phyloP scores from a whole-genome alignment of 2,888 invertebrate genomes.

The Phanerotoma sp. region DNA sequence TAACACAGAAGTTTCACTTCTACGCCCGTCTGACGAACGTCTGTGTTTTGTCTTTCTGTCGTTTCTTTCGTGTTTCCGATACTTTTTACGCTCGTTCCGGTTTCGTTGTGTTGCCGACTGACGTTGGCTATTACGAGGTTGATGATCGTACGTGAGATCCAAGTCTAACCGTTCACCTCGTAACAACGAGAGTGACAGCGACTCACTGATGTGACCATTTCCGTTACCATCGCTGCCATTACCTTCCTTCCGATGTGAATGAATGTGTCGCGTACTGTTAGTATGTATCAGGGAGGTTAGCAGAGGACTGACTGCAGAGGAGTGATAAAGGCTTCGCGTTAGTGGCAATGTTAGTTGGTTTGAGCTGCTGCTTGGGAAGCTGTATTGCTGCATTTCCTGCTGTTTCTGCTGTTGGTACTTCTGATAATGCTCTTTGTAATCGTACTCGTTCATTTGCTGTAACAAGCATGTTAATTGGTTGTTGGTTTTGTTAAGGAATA shows the following conservation, averaged over 20 bases:
- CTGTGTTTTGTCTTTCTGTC: constrained; percentile 47
- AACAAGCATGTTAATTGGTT: constrained; percentile 52
- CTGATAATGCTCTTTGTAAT: constrained; percentile 52
- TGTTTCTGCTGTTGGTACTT: constrained; percentile 47
- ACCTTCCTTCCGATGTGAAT: constrained; percentile 27
- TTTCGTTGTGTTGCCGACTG: constrained; percentile 37
- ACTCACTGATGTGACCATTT: constrained; percentile 31
- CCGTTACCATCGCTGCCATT: constrained; percentile 28
- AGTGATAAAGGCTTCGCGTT: constrained; percentile 53
- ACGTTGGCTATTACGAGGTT: constrained; percentile 33
- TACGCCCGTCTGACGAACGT: constrained; percentile 28
- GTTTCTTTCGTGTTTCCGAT: constrained; percentile 41
- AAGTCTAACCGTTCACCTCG: constrained; percentile 35
- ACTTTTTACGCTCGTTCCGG: constrained; percentile 41
- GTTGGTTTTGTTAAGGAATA: constrained; percentile 12
- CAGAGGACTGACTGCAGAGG: constrained; percentile 51
- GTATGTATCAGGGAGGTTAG: constrained; percentile 50
- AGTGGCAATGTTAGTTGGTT: constrained; percentile 55
- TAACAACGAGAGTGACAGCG: constrained; percentile 38
- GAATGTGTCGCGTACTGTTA: constrained; percentile 38
- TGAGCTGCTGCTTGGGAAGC: constrained; percentile 55
- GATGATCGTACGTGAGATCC: constrained; percentile 37
- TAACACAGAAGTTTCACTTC: not conserved
- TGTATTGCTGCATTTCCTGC: constrained; percentile 58
- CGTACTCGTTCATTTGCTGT: constrained; percentile 56